A percentile compares a stretch with the other conserved stretches of the same genome.
Evolutionary conservation across 1,140 invertebrate genomes (phyloP).

Genomic region (Radopholus similis): DNA sequence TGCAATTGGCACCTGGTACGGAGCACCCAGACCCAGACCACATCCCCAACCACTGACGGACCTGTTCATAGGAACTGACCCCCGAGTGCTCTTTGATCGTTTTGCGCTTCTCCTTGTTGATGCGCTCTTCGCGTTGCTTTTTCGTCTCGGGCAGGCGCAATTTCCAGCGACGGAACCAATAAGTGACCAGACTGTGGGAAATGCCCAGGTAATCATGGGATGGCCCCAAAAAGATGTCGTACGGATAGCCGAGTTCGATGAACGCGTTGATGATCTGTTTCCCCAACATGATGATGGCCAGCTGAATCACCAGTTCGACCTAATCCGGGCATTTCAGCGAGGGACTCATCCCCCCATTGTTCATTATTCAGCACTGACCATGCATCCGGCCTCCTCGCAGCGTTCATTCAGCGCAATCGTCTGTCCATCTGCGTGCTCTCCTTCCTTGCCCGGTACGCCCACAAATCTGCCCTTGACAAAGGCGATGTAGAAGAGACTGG

Average conservation of each 20-base stretch:
- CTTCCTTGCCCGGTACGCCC: no score
- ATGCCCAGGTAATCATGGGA: no score
- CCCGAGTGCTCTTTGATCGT: background rate
- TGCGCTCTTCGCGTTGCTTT: conserved; percentile 28
- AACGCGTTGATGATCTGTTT: conserved; percentile 75
- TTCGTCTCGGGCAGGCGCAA: conserved; percentile 46
- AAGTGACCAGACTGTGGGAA: conserved; percentile 34
- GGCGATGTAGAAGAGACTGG: conserved; percentile 95
- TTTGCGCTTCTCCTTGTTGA: conserved; percentile 24
- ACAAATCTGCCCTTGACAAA: conserved; percentile 67
- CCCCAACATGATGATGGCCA: conserved; percentile 80
- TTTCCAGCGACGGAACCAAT: conserved; percentile 43
- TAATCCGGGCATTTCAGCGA: no score
- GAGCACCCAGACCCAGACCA: background rate
- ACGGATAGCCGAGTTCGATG: conserved; percentile 73
- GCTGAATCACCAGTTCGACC: conserved; percentile 77
- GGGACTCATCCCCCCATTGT: no score
- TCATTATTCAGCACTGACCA: no score
- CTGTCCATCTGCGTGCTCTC: no score
- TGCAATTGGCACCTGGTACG: background rate
- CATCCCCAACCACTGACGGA: background rate
- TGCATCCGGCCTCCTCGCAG: conserved; percentile 76
- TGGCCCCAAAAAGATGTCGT: conserved; percentile 60
- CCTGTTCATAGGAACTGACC: conserved; percentile 12
- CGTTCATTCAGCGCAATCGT: no score